These are phyloP conservation scores for Sinocyclocheilus anophthalmus DNA, from an alignment of 2,113 vertebrate species.

Conservation along the genomic window DNA sequence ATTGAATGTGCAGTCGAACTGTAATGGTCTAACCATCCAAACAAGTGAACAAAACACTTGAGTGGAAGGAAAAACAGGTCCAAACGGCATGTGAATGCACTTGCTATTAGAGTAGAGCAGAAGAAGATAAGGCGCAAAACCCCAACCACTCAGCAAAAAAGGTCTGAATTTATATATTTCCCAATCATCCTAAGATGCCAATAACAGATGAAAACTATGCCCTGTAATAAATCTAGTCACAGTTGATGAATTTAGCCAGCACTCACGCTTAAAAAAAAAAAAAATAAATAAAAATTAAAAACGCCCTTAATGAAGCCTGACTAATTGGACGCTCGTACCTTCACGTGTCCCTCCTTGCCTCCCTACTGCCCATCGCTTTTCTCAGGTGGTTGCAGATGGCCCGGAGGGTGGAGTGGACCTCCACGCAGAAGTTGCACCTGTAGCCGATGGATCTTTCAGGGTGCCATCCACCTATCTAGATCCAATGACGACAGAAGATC, in stretches of 20 bases:
- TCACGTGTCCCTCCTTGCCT: conserved; percentile 79
- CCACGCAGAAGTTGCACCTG: conserved; percentile 96
- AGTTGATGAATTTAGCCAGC: not conserved
- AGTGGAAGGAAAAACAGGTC: not conserved
- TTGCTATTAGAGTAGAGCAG: not conserved
- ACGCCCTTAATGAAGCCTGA: too few relatives aligned
- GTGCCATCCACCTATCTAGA: conserved; percentile 63
- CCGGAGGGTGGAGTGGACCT: conserved; percentile 93
- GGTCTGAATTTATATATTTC: not conserved
- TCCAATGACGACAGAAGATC: not conserved
- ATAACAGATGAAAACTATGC: not conserved
- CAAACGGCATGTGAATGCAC: not conserved
- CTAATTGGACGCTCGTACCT: conserved; percentile 69
- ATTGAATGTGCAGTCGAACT: not conserved
- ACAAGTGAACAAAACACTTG: conserved; percentile 8
- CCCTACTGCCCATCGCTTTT: conserved; percentile 97
- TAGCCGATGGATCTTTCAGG: conserved; percentile 82
- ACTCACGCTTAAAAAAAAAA: not conserved
- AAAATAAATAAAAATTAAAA: too few relatives aligned
- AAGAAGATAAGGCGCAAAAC: not conserved
- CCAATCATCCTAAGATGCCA: not conserved
- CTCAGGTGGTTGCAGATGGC: conserved; percentile 98
- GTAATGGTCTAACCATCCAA: not conserved
- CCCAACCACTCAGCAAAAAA: not conserved
- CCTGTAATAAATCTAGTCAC: too few relatives aligned